These are phyloP conservation scores for Macropis europaea DNA, from an alignment of 2,888 invertebrate genomes.

Conservation along the genomic window DNA sequence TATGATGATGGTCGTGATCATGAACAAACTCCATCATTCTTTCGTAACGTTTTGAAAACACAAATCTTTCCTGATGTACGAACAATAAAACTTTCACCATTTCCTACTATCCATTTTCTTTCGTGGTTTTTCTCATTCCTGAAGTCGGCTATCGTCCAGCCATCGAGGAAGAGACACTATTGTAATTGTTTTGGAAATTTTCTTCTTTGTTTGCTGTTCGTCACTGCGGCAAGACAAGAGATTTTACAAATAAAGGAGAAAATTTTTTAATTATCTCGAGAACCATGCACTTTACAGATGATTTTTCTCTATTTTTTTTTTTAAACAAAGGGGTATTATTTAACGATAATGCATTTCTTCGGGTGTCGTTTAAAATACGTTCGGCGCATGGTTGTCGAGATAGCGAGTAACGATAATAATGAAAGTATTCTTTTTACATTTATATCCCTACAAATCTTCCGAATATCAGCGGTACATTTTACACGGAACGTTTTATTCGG, in stretches of 20 bases:
- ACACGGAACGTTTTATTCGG: slow-evolving; percentile 16
- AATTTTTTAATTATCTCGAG: neutral
- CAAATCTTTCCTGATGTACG: slow-evolving; percentile 32
- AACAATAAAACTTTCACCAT: slow-evolving; percentile 44
- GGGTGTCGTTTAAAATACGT: neutral
- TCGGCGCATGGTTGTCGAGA: neutral
- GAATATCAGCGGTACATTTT: slow-evolving; percentile 8
- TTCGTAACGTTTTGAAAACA: slow-evolving; percentile 25
- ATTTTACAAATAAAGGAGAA: neutral
- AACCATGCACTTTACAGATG: neutral
- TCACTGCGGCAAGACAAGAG: no score
- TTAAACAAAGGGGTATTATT: no score
- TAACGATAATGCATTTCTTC: neutral
- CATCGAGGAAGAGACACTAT: neutral
- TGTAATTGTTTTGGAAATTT: neutral
- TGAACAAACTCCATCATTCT: slow-evolving; percentile 10
- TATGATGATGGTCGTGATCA: neutral
- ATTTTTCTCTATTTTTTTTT: no score
- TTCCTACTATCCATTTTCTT: slow-evolving; percentile 38
- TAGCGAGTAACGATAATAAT: neutral
- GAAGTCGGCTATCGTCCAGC: neutral
- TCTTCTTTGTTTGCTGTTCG: neutral
- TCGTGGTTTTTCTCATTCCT: neutral
- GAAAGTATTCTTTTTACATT: slow-evolving; percentile 17
- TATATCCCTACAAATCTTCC: neutral